phyloP scores from a whole-genome alignment of 1,140 invertebrate species.

The Rhagoletis zephyria region DNA sequence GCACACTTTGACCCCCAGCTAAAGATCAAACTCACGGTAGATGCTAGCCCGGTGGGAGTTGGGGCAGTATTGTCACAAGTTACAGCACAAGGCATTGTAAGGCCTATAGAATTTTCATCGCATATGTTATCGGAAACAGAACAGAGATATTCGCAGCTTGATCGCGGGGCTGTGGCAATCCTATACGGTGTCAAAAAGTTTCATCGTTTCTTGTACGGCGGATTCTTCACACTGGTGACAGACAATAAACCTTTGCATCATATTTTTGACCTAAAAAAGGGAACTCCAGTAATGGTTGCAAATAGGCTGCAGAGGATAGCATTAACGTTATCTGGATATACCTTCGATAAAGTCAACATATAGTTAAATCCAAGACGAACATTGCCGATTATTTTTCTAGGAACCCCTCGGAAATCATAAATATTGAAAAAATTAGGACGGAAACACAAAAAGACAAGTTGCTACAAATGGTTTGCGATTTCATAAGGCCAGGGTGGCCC shows the following conservation, averaged over 20 bases:
- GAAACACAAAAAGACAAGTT: too few relatives aligned
- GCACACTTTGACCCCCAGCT: slow-evolving; percentile 51
- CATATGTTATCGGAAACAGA: slow-evolving; percentile 72
- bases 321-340: too few relatives aligned
- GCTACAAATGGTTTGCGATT: background rate
- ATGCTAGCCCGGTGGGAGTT: background rate
- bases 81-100: slow-evolving; percentile 64
- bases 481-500: background rate
- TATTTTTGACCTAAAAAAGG: slow-evolving; percentile 69
- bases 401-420: slow-evolving; percentile 35
- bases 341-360: too few relatives aligned
- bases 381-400: background rate
- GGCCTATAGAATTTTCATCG: slow-evolving; percentile 74
- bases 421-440: background rate
- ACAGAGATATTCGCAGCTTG: slow-evolving; percentile 73
- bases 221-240: slow-evolving; percentile 59
- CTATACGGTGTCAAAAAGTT: too few relatives aligned
- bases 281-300: slow-evolving; percentile 63
- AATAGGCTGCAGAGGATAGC: slow-evolving; percentile 63
- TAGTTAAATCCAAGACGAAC: too few relatives aligned
- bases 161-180: slow-evolving; percentile 72
- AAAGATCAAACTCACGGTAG: background rate
- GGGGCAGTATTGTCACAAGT: slow-evolving; percentile 70
- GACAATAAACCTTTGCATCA: slow-evolving; percentile 55
- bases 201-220: slow-evolving; percentile 62